These are phyloP conservation scores for Phylloscopus whistleri DNA, from an alignment of 2,113 vertebrate species.

Conservation along the genomic window DNA sequence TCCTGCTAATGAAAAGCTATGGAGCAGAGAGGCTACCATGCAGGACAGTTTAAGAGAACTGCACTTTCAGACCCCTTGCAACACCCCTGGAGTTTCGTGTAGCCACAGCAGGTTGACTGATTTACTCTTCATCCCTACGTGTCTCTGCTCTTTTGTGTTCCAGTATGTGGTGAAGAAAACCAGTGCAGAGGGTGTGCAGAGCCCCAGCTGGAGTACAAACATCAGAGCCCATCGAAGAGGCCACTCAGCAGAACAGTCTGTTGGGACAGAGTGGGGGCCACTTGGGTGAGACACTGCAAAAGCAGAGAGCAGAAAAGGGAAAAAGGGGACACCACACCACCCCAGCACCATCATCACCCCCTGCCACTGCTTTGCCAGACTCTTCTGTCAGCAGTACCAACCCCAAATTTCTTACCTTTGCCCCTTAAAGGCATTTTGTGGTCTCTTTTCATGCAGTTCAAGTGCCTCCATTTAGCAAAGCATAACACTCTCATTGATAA, in stretches of 20 bases:
- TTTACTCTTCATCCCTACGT: not conserved
- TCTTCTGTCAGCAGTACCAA: not conserved
- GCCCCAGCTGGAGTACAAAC: not conserved
- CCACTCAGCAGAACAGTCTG: not conserved
- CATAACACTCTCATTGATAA: not conserved
- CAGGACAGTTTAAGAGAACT: not conserved
- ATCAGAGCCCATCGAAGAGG: not conserved
- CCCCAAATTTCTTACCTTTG: not conserved
- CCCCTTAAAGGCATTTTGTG: not conserved
- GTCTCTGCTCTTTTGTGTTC: not conserved
- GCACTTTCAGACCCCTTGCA: not conserved
- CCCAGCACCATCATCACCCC: not conserved
- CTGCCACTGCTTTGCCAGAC: not conserved
- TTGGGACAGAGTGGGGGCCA: not conserved
- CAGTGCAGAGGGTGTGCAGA: not conserved
- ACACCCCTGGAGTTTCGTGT: not conserved
- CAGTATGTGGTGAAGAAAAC: not conserved
- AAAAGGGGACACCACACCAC: not conserved
- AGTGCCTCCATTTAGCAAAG: not conserved
- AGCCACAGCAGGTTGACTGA: not conserved
- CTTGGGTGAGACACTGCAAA: not conserved
- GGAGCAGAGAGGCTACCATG: not conserved
- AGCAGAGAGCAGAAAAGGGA: not conserved
- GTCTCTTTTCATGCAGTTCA: not conserved
- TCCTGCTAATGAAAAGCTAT: not conserved